These are phyloP conservation scores for Lepisosteus oculatus DNA, from an alignment of 2,113 vertebrate species.

Conservation along the genomic window DNA sequence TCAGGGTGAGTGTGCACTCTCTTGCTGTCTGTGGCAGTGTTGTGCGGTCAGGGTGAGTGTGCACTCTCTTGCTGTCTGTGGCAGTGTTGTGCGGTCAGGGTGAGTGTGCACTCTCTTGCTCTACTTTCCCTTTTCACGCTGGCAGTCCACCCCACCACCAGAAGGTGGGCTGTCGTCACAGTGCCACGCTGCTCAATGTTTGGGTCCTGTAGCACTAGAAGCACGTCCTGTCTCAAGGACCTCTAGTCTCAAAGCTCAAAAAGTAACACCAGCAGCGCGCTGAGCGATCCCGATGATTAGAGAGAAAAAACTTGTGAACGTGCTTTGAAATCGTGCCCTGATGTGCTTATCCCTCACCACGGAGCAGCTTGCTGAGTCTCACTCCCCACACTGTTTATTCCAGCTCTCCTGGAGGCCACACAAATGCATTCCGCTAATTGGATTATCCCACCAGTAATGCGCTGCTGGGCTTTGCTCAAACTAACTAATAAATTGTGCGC, in stretches of 20 bases:
- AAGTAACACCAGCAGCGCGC: conserved; percentile 14
- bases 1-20: too few relatives aligned
- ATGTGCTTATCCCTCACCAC: conserved; percentile 44
- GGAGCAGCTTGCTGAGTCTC: conserved; percentile 31
- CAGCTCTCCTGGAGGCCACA: conserved; percentile 35
- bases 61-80: too few relatives aligned
- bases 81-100: too few relatives aligned
- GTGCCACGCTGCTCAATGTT: too few relatives aligned
- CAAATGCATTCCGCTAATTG: conserved; percentile 58
- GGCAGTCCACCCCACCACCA: too few relatives aligned
- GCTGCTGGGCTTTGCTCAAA: conserved; percentile 53
- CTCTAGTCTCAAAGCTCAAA: neutral
- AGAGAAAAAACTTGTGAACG: conserved; percentile 41
- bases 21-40: too few relatives aligned
- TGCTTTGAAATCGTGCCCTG: conserved; percentile 39
- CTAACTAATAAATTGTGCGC: conserved; percentile 56
- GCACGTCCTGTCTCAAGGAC: too few relatives aligned
- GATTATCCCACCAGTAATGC: conserved; percentile 67
- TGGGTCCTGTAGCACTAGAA: too few relatives aligned
- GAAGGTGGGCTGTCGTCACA: too few relatives aligned
- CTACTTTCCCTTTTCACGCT: too few relatives aligned
- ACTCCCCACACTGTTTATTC: conserved; percentile 34
- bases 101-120: too few relatives aligned
- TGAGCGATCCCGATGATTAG: conserved; percentile 39
- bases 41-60: too few relatives aligned